These are phyloP conservation scores for Pentalonia nigronervosa DNA, from an alignment of 1,140 invertebrate genomes.

Conservation along the genomic window DNA sequence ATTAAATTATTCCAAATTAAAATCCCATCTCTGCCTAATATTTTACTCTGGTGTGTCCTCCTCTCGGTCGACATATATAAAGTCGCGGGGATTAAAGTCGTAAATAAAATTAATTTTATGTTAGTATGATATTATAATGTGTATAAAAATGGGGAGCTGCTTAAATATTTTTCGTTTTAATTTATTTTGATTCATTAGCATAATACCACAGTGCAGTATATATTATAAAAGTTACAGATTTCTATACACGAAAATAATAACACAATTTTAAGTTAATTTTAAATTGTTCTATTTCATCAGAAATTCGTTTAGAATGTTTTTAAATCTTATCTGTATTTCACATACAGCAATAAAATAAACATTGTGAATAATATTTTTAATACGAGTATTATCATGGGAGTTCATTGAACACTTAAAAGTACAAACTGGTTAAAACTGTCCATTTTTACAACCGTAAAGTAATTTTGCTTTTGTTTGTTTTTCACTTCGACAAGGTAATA, in stretches of 20 bases:
- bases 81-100: neutral
- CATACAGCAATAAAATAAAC: neutral
- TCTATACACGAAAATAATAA: neutral
- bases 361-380: neutral
- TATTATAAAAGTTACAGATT: neutral
- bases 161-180: neutral
- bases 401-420: neutral
- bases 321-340: neutral
- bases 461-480: neutral
- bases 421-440: neutral
- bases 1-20: constrained; percentile 44
- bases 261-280: neutral
- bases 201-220: neutral
- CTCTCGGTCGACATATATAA: neutral
- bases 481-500: neutral
- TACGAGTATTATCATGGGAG: neutral
- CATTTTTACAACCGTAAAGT: neutral
- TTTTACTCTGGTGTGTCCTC: neutral
- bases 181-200: constrained; percentile 21
- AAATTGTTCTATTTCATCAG: neutral
- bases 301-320: neutral
- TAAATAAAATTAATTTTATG: constrained; percentile 38
- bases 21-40: neutral
- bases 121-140: neutral
- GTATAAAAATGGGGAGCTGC: neutral